Evolutionary conservation across 2,888 invertebrate genomes (phyloP).

Genomic region (Norana najaformis): DNA sequence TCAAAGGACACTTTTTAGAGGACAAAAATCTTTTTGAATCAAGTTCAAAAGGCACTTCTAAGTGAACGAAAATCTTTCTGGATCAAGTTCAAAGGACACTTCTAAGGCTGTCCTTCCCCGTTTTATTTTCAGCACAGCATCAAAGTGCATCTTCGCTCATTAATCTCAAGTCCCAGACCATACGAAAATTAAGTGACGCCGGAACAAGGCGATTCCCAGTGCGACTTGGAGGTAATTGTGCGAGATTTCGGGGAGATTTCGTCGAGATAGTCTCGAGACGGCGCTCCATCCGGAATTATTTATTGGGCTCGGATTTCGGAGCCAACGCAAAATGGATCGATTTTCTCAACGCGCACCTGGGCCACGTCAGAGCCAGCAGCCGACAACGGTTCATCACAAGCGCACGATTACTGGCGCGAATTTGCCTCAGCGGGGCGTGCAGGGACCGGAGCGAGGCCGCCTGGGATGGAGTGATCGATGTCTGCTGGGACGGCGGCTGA

Average conservation of each 20-base stretch:
- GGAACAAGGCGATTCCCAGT: neutral
- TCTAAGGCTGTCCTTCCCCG: neutral
- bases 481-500: conserved; percentile 1
- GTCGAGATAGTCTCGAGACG: conserved; percentile 15
- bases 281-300: neutral
- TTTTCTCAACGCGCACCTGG: neutral
- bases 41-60: neutral
- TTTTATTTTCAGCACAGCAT: neutral
- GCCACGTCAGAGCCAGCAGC: neutral
- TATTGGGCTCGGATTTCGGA: neutral
- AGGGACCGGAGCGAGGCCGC: neutral
- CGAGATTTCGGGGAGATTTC: conserved; percentile 9
- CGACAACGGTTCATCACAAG: neutral
- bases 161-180: neutral
- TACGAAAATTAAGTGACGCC: conserved; percentile 13
- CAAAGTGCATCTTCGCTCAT: neutral
- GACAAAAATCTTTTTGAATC: neutral
- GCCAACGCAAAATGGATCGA: neutral
- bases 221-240: conserved; percentile 8
- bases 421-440: neutral
- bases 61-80: neutral
- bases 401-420: neutral
- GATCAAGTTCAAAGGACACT: neutral
- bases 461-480: neutral
- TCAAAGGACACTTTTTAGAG: neutral